These are phyloP conservation scores for Aldabrachelys gigantea DNA, from an alignment of 2,113 vertebrate genomes.

Conservation along the genomic window DNA sequence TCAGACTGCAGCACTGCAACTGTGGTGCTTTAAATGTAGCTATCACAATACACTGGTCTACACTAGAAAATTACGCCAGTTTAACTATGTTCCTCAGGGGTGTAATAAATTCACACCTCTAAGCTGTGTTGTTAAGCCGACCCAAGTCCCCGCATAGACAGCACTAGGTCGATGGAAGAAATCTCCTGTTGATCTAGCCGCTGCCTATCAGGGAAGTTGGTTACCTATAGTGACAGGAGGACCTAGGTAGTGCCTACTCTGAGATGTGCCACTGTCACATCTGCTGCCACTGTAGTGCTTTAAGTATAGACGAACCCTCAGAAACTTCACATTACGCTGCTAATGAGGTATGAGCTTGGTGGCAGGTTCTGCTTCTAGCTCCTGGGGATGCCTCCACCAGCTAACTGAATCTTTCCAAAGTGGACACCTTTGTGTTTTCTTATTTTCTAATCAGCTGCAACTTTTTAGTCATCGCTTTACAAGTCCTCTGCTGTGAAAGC, in stretches of 20 bases:
- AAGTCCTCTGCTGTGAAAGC: not conserved
- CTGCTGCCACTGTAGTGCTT: not conserved
- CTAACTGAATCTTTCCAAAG: not conserved
- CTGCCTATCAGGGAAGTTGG: too few relatives aligned
- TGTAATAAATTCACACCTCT: not conserved
- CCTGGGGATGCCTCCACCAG: not conserved
- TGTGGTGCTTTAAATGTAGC: not conserved
- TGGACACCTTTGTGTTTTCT: not conserved
- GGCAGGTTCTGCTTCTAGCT: not conserved
- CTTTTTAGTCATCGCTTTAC: fast-evolving
- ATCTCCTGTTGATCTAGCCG: not conserved
- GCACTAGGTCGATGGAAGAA: not conserved
- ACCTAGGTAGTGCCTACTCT: not conserved
- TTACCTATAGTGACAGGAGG: too few relatives aligned
- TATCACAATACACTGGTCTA: not conserved
- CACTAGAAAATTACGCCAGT: not conserved
- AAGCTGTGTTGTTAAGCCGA: not conserved
- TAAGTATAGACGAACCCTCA: not conserved
- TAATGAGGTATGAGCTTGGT: fast-evolving
- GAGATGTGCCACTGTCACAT: not conserved
- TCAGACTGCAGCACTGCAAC: not conserved
- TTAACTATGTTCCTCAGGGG: not conserved
- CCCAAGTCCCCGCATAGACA: not conserved
- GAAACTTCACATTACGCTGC: not conserved
- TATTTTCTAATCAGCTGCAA: not conserved